Base-by-base conservation (phyloP, 2,888 invertebrate species). In the Dilophus febrilis region DNA sequence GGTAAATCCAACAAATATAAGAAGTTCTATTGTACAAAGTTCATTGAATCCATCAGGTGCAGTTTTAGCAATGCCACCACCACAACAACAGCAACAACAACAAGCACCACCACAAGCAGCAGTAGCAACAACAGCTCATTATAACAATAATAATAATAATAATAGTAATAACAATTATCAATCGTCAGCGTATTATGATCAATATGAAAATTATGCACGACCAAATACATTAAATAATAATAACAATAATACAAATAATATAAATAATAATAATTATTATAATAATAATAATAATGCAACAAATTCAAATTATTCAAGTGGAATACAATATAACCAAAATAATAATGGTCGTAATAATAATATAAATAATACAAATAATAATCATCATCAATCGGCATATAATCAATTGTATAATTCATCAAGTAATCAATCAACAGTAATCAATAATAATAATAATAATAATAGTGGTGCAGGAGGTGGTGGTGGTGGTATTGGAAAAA, bases 401-500 rank as follows among this genome's bases (percentile, higher is more conserved):
- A 35, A 32, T 37, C 30, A 37, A 29, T 17, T 27, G 6, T 35
- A 35, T 14, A 36, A 46, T 45, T 6, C 58, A 54, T n/a, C 17
- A 54, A 50, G 36, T 35, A 33, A 41, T 35, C n/a, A n/a, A n/a
- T 28, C 44, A 42, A 41, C 30, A 38, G 35, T 17, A 18, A 32
- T 31, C 17, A 38, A 34, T 28, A 42, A 41, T 52, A 52, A 35
- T 38, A 45, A 37, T 50, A 52, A n/a, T n/a, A n/a, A n/a, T n/a
- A n/a, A 42, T 35, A 43, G 45, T 27, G 42, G 42, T 40, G 38
- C 39, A 29, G 44, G 43, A 29, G 45, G 45, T 41, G 37, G 41
- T 38, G 43, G 40, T 31, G 42, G 45, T 42, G 68, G 68, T 57
- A 72, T 83, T 55, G 74, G 82, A 46, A 70, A 79, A 65, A 82